These are phyloP conservation scores for Globia sparganii DNA, from an alignment of 2,888 invertebrate genomes.

Conservation along the genomic window DNA sequence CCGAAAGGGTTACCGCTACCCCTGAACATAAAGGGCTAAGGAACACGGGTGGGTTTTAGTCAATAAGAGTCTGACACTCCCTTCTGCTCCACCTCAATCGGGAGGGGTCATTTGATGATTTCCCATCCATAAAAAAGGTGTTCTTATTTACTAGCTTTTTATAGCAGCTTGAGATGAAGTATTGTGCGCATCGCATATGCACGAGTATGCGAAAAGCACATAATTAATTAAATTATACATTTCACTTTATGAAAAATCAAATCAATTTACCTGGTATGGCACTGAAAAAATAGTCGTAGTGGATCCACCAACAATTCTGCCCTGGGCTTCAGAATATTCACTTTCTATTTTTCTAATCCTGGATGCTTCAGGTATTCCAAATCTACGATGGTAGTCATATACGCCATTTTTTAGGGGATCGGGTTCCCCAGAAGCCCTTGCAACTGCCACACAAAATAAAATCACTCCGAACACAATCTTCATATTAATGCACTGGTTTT, in stretches of 20 bases:
- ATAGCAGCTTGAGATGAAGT: neutral
- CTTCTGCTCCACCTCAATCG: no score
- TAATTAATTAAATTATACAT: neutral
- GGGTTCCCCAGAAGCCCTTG: slow-evolving; percentile 43
- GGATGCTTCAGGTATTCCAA: slow-evolving; percentile 72
- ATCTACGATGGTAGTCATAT: slow-evolving; percentile 70
- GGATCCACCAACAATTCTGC: slow-evolving; percentile 72
- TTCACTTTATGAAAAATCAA: neutral
- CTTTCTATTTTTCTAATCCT: slow-evolving; percentile 70
- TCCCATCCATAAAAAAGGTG: no score
- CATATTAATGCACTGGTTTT: slow-evolving; percentile 38
- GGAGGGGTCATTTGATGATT: no score
- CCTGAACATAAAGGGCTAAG: no score
- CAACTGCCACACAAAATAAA: slow-evolving; percentile 51
- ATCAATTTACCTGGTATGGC: slow-evolving; percentile 71
- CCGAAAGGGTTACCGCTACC: no score
- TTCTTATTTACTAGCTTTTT: neutral
- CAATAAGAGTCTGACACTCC: no score
- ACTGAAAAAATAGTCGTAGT: slow-evolving; percentile 65
- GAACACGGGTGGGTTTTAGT: no score
- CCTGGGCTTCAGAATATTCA: slow-evolving; percentile 53
- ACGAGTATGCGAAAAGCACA: neutral
- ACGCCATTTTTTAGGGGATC: slow-evolving; percentile 60
- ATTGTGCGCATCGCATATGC: neutral
- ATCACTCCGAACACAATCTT: slow-evolving; percentile 40